Evolutionary conservation across 2,888 invertebrate genomes (phyloP).

Genomic region (Thelaira solivaga): DNA sequence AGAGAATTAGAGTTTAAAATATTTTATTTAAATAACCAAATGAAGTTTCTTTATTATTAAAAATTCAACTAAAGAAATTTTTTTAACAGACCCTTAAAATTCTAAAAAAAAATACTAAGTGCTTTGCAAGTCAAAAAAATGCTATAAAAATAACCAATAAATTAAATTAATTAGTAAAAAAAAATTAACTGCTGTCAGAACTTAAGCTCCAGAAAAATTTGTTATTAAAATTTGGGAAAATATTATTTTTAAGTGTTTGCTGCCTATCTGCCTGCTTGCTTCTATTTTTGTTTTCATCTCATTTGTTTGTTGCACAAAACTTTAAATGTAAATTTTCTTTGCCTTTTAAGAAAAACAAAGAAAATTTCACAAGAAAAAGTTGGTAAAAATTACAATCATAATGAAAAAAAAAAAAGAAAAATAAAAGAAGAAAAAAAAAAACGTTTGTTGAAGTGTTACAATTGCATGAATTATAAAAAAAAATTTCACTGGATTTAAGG

Average conservation of each 20-base stretch:
- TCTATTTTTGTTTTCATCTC: neutral
- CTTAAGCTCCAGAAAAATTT: neutral
- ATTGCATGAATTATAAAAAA: constrained; percentile 51
- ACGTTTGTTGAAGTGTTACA: constrained; percentile 40
- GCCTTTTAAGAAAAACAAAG: neutral
- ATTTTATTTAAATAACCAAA: no score
- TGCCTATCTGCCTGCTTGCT: neutral
- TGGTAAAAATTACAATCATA: no score
- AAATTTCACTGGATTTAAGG: neutral
- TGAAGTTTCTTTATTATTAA: no score
- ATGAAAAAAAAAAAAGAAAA: no score
- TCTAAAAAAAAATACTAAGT: no score
- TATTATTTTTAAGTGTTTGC: constrained; percentile 3
- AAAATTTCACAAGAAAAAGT: constrained; percentile 16
- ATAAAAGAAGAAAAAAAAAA: neutral
- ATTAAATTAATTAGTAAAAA: no score
- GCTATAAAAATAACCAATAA: no score
- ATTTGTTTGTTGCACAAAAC: constrained; percentile 9
- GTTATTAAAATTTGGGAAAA: neutral
- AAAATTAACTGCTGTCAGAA: neutral
- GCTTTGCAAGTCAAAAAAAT: no score
- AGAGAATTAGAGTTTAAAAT: no score
- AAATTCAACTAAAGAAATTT: no score
- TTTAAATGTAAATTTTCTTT: constrained; percentile 32
- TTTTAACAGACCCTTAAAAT: no score